These are phyloP conservation scores for Rhinogobius similis DNA, from an alignment of 2,113 vertebrate genomes.

Conservation along the genomic window DNA sequence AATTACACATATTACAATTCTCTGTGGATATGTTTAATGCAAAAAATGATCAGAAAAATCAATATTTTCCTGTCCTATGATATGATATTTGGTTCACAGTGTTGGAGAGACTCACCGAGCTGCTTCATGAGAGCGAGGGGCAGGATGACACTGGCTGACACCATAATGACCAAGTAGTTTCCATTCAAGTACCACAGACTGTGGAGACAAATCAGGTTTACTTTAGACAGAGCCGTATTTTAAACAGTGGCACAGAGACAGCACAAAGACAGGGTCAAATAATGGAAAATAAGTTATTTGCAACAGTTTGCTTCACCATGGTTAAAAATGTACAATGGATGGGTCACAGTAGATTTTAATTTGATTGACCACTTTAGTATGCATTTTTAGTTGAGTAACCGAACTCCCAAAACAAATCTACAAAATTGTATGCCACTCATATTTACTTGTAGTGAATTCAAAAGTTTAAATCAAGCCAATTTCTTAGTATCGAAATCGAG, in stretches of 20 bases:
- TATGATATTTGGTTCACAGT: background rate
- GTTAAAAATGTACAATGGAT: background rate
- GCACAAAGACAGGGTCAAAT: constrained; percentile 22
- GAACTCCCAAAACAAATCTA: background rate
- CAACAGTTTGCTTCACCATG: background rate
- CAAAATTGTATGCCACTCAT: background rate
- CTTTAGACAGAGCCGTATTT: constrained; percentile 37
- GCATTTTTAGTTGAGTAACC: background rate
- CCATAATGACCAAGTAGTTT: constrained; percentile 96
- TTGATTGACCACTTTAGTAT: too few relatives aligned
- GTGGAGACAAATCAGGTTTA: constrained; percentile 50
- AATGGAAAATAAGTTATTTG: background rate
- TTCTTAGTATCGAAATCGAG: too few relatives aligned
- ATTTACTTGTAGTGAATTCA: background rate
- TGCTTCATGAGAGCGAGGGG: constrained; percentile 97
- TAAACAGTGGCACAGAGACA: constrained; percentile 45
- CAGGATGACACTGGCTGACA: constrained; percentile 85
- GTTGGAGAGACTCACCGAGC: constrained; percentile 84
- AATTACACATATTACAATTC: too few relatives aligned
- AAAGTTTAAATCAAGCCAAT: too few relatives aligned
- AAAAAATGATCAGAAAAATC: too few relatives aligned
- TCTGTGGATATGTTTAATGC: too few relatives aligned
- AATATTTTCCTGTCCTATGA: too few relatives aligned
- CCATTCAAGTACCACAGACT: constrained; percentile 97
- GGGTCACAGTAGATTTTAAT: background rate